Percentiles rank a stretch among this genome's conserved stretches.
Conservation (phyloP, 2,888 invertebrate species). For the Graphium colonna region DNA sequence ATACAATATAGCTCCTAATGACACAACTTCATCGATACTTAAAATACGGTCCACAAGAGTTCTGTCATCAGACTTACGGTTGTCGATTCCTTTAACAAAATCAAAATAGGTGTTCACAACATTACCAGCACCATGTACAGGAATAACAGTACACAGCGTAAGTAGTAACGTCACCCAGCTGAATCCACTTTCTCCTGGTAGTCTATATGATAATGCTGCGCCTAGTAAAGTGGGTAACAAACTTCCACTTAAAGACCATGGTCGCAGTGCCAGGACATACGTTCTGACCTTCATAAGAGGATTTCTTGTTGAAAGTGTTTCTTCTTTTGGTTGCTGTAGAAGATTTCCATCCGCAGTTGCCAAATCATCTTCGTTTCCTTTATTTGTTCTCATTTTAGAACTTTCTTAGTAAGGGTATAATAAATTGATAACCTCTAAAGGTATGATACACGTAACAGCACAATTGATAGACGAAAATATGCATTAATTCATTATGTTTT, state of each 20-base stretch:
- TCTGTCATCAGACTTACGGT: conserved; percentile 94
- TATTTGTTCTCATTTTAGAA: conserved; percentile 32
- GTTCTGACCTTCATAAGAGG: conserved; percentile 93
- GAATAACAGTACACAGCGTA: conserved; percentile 91
- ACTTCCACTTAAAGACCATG: conserved; percentile 96
- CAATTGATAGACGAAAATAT: conserved; percentile 1
- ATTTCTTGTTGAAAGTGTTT: conserved; percentile 51
- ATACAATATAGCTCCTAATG: conserved; percentile 93
- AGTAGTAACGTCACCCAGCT: conserved; percentile 89
- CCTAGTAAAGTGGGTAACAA: conserved; percentile 94
- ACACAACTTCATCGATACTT: conserved; percentile 85
- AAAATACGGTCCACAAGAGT: conserved; percentile 96
- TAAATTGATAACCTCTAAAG: conserved; percentile 16
- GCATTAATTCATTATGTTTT: conserved; percentile 9
- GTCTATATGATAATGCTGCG: conserved; percentile 92
- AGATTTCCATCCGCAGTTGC: conserved; percentile 66
- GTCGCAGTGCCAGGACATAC: conserved; percentile 92
- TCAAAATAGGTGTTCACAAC: conserved; percentile 98
- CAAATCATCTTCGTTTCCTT: conserved; percentile 54
- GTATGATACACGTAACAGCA: neutral
- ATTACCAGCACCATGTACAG: conserved; percentile 97
- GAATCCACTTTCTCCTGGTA: conserved; percentile 87
- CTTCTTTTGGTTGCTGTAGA: conserved; percentile 65
- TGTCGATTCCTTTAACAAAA: conserved; percentile 96
- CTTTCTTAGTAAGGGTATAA: neutral